A percentile compares a stretch with the other conserved stretches of the same genome.
Conservation (phyloP, 1,140 invertebrate species). For the Formica selysi region DNA sequence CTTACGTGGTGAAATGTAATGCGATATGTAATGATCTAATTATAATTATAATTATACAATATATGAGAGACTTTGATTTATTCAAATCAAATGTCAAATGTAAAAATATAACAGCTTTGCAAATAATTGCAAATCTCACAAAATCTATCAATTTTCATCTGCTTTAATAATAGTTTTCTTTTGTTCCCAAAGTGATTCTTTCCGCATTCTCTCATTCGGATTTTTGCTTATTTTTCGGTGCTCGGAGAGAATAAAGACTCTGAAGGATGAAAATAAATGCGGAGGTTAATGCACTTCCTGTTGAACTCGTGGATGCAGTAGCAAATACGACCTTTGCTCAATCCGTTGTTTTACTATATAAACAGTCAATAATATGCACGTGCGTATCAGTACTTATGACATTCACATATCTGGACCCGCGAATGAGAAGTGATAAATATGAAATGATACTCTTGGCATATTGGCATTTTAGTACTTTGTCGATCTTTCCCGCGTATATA, state of each 20-base stretch:
- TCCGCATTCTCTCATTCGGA: neutral
- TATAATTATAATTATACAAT: too few relatives aligned
- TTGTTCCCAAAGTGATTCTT: too few relatives aligned
- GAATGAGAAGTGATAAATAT: constrained; percentile 26
- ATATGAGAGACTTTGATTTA: too few relatives aligned
- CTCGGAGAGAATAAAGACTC: neutral
- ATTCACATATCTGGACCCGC: neutral
- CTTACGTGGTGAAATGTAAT: too few relatives aligned
- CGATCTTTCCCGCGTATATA: neutral
- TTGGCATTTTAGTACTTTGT: neutral
- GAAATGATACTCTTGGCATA: neutral
- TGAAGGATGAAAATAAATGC: constrained; percentile 50
- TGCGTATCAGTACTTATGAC: neutral
- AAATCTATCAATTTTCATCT: neutral
- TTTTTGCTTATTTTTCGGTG: neutral
- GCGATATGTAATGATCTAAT: too few relatives aligned
- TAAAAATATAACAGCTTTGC: neutral
- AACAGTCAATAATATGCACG: constrained; percentile 4
- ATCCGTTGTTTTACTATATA: constrained; percentile 25
- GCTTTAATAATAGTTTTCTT: neutral
- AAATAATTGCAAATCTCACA: neutral
- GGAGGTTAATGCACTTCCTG: constrained; percentile 40
- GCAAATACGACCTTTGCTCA: constrained; percentile 24
- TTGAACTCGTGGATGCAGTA: constrained; percentile 12
- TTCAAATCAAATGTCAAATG: neutral